Base-by-base conservation (phyloP, 1,140 invertebrate species). In the Andrena cerasifolii region DNA sequence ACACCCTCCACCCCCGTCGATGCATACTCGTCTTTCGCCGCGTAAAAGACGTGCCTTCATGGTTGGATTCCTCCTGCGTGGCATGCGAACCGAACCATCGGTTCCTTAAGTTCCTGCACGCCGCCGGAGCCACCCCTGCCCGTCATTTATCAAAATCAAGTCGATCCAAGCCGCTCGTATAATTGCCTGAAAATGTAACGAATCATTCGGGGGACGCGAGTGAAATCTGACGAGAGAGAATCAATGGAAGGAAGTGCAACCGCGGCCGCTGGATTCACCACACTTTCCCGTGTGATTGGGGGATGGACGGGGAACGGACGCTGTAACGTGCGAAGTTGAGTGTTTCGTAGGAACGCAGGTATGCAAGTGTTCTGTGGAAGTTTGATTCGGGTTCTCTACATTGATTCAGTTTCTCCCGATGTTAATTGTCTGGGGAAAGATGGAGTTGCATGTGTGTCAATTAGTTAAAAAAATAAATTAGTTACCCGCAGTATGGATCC, bases 71-170 rank as follows among this genome's bases (percentile, higher is more conserved):
- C 62, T 86, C 56, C 79, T 78, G 84, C 81, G 79, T 70, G 82
- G 71, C 89, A 87, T 88, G 87, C 87, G 87, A 90, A 87, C 88
- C 83, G 67, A 74, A 83, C 89, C 90, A 91, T 90, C 89, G 88
- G 87, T 91, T 91, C 87, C 90, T 89, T 90, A 90, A 91, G 91
- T 87, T 91, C 85, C 90, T 85, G 73, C 74, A 81, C 80, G 61
- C 53, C 47, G 40, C 63, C 33, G 63, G 56, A 54, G 61, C 56
- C 28, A 36, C 36, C 6, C 28, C 12, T 43, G 36, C 16, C 51
- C 54, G 76, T 81, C 87, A 90, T 91, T 90, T 89, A 91, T 91
- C 90, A 91, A 91, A 89, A 90, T 90, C 85, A 86, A 80, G 86
- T 61, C 86, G 78, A 85, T 87, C 86, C 70, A 53, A 78, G 58